Evolutionary conservation across 2,888 invertebrate genomes (phyloP).

Genomic region (Minunthozetes semirufus): DNA sequence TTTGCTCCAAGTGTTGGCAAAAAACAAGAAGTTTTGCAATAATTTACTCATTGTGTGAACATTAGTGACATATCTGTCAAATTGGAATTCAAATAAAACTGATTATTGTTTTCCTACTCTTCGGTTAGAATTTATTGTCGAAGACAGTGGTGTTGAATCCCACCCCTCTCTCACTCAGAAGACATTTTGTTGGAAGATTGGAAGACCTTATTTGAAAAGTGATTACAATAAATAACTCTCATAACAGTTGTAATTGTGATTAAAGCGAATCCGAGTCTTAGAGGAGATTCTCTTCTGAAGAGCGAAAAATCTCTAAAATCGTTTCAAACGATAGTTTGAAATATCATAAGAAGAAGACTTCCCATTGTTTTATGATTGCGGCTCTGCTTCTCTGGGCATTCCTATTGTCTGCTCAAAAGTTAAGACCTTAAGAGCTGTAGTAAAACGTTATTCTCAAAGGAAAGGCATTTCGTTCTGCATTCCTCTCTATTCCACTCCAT

Average conservation of each 20-base stretch:
- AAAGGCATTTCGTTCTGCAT: constrained; percentile 6
- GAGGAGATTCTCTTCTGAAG: too few species aligned
- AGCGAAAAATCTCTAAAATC: not conserved
- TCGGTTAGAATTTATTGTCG: too few species aligned
- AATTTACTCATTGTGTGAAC: not conserved
- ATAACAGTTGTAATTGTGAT: not conserved
- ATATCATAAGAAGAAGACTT: not conserved
- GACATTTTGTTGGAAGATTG: not conserved
- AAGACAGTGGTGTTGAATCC: not conserved
- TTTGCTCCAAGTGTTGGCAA: too few species aligned
- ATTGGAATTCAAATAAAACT: too few species aligned
- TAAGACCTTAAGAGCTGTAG: not conserved
- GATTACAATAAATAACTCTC: not conserved
- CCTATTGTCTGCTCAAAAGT: not conserved
- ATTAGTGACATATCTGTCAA: too few species aligned
- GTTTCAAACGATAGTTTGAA: not conserved
- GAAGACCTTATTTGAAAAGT: not conserved
- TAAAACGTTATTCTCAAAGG: not conserved
- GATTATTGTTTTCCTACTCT: too few species aligned
- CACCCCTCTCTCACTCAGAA: not conserved
- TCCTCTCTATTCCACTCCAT: too few species aligned
- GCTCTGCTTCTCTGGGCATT: not conserved
- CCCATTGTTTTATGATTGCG: constrained; percentile 26
- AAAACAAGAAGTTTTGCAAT: not conserved
- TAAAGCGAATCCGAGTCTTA: not conserved